Conservation (phyloP, 1,140 invertebrate genomes). For the Cydia pomonella region DNA sequence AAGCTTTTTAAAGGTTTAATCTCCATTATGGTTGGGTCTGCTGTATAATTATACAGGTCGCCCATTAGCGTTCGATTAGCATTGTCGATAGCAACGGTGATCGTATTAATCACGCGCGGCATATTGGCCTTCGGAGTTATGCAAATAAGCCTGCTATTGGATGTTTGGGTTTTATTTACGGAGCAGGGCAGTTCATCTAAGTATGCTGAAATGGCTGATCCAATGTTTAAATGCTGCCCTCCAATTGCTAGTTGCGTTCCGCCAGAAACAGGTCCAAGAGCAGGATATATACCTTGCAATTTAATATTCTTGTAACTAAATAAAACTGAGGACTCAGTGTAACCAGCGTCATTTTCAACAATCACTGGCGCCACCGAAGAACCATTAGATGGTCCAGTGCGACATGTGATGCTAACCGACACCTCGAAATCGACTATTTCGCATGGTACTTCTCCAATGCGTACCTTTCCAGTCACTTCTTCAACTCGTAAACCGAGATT, state of each 20-base stretch:
- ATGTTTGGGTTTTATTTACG: constrained; percentile 93
- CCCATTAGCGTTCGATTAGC: constrained; percentile 87
- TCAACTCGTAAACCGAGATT: constrained; percentile 95
- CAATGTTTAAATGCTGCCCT: constrained; percentile 96
- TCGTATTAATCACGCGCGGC: constrained; percentile 67
- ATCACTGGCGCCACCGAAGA: constrained; percentile 91
- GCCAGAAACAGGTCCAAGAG: constrained; percentile 94
- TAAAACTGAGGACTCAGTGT: constrained; percentile 92
- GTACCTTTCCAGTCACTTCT: constrained; percentile 95
- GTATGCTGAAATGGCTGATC: constrained; percentile 92
- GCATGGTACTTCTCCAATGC: constrained; percentile 94
- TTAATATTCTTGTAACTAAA: constrained; percentile 95
- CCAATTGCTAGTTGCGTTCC: constrained; percentile 95
- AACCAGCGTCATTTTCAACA: constrained; percentile 94
- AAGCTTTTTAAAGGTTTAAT: constrained; percentile 94
- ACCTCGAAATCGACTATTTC: constrained; percentile 94
- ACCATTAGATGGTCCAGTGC: constrained; percentile 88
- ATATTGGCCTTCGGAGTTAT: constrained; percentile 86
- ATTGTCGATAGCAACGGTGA: constrained; percentile 82
- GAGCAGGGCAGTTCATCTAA: constrained; percentile 94
- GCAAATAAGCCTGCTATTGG: constrained; percentile 93
- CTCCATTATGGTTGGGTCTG: constrained; percentile 96
- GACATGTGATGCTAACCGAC: constrained; percentile 94
- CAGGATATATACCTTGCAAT: constrained; percentile 90
- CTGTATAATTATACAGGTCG: constrained; percentile 94